Evolutionary conservation across 2,113 vertebrate species (phyloP), one percentile per base, ranked within the genome.

Genomic region (Barnardius zonarius): DNA sequence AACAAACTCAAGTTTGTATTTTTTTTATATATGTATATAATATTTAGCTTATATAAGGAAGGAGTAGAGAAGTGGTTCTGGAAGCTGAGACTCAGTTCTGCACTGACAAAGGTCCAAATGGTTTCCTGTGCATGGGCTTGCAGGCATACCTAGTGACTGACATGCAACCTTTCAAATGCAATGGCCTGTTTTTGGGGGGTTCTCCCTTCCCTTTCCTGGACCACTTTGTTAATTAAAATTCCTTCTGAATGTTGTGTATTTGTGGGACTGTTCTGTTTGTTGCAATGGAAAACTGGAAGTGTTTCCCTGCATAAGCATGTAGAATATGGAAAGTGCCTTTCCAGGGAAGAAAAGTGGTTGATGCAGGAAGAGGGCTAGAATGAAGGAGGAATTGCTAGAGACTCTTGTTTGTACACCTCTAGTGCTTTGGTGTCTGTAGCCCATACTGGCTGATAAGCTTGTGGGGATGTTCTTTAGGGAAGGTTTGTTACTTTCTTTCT

Each of bases 171-270:
- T 61, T 80, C 79, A 82, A 72, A 92, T 80, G 90, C 96, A 94
- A 87, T 12, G 69, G 73, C 87, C 95, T 86, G 79, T 6, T 35
- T 77, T 85, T 75, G 74, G 13, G 14, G 41, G 88, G 92, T 95
- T 95, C 90, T 92, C 75, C 86, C 91, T 86, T 52, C 91, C 92
- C 76, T 92, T 88, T 90, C 91, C 83, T 96, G 95, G 97, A 97
- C 97, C 96, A 95, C 95, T 97, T 97, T 97, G 94, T 97, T 98
- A 98, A 98, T 98, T 98, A 98, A 98, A 97, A 97, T 97, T 98
- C 96, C 97, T 98, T 97, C 97, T 97, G 97, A 97, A 97, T 97
- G 96, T 97, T 97, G 97, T 97, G 94, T 91, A 24, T 94, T 96
- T 75, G 96, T 97, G 97, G 95, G 96, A 93, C 93, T 96, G 96